Base-by-base conservation (phyloP, 2,888 invertebrate genomes). In the Leptinotarsa juncta region DNA sequence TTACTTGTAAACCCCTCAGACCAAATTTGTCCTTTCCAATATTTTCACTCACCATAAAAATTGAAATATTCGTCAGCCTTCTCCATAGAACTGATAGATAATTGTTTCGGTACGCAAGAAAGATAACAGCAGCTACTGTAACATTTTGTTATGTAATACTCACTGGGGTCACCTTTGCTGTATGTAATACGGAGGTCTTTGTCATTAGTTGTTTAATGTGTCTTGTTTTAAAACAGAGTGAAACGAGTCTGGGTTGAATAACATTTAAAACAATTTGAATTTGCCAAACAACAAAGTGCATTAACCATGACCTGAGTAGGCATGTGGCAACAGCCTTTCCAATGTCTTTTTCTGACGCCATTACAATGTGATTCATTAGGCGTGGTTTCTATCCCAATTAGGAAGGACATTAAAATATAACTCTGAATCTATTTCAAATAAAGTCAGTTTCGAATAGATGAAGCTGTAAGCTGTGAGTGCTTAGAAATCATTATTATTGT, bases 221-320 rank as follows among this genome's bases (percentile, higher is more conserved):
- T 42, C 57, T 20, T 57, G 51, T 51, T 51, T 51, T n/a, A 15
- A n/a, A 16, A 51, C 14, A 14, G 51, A 15, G 7, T 20, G 4
- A 57, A 57, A 57, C 26, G 23, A 57, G 57, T 57, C 57, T 57
- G 57, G 57, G 57, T 57, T 57, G 57, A 57, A 57, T 57, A 57
- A 57, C 57, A 57, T 3, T 57, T 5, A 57, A 57, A 57, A 23
- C 57, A 57, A 57, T 57, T 57, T 20, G 23, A 57, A 57, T 57
- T 57, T 23, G 57, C 57, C 57, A 57, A 57, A 57, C 57, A 57
- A 57, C 57, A 57, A 14, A 57, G 57, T 23, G 57, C 57, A 57
- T 20, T 26, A 15, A 57, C 57, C 57, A 57, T 57, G 57, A 57
- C 57, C 57, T 57, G 20, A 57, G 57, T 57, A 23, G 57, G 14